Base-by-base conservation (phyloP, 2,113 vertebrate genomes). In the rat (Rattus norvegicus) region DNA sequence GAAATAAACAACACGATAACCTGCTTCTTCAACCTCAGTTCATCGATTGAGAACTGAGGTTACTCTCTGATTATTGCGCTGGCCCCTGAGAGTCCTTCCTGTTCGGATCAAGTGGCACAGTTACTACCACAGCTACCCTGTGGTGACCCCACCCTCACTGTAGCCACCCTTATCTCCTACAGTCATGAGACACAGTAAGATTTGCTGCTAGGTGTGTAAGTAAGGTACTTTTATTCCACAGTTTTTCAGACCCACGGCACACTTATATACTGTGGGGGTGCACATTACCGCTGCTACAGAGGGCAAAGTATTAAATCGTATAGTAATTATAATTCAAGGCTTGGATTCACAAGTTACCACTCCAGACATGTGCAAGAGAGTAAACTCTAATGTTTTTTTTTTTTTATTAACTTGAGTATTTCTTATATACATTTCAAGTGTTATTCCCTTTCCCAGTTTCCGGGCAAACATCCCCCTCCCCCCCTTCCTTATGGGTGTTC, bases 11-110 rank as follows among this genome's bases (percentile, higher is more conserved):
- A 80, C 95, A 88, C 1, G 36, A 73, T 77, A 86, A 36, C 76
- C 83, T 88, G 80, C 56, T 85, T 94, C 7, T 54, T 92, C 92
- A 95, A 94, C 93, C 84, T 93, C 88, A 70, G 3, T 43, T 80
- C 94, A n/a, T 63, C 81, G 16, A 11, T 67, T 49, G 43, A 61
- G 61, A 75, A 63, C 61, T 95, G 54, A 92, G 43, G 26, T 72
- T 88, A 83, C 85, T 73, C 88, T 88, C 94, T 95, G 54, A 88
- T 97, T 67, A 83, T 13, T 94, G 72, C 13, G n/a, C 8, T 47
- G 65, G 61, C 70, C 56, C 76, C 63, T n/a, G 20, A 72, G 87
- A 84, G 63, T 84, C 56, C n/a, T 90, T 80, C 52, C 43, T 90
- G 0, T 70, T 91, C n/a, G 84, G 63, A 91, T 91, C 63, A 49